Conservation (phyloP, 2,888 invertebrate genomes). For the Thalpophila matura region DNA sequence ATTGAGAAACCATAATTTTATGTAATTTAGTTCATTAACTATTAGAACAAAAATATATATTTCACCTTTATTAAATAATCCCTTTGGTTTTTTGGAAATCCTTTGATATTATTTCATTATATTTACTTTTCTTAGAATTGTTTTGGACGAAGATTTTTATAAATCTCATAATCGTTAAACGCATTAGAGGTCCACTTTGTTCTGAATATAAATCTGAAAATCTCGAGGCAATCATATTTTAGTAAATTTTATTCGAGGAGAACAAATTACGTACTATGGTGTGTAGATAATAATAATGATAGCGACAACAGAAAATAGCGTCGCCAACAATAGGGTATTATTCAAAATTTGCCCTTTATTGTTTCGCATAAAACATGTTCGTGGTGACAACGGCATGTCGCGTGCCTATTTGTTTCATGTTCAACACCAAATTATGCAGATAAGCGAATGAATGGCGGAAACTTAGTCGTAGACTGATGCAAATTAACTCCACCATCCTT, state of each 20-base stretch:
- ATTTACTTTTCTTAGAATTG: slow-evolving; percentile 40
- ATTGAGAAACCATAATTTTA: slow-evolving; percentile 34
- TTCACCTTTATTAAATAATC: slow-evolving; percentile 18
- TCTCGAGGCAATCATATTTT: slow-evolving; percentile 52
- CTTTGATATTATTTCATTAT: slow-evolving; percentile 52
- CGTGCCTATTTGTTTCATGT: slow-evolving; percentile 86
- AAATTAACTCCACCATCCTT: slow-evolving; percentile 85
- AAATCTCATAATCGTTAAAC: slow-evolving; percentile 57
- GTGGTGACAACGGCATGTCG: slow-evolving; percentile 81
- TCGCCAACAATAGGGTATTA: slow-evolving; percentile 82
- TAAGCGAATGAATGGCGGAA: slow-evolving; percentile 87
- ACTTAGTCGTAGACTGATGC: slow-evolving; percentile 85
- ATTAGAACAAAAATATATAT: slow-evolving; percentile 22
- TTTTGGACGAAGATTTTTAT: slow-evolving; percentile 34
- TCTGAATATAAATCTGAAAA: slow-evolving; percentile 52
- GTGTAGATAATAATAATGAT: slow-evolving; percentile 74
- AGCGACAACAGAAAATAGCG: slow-evolving; percentile 79
- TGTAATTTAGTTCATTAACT: slow-evolving; percentile 36
- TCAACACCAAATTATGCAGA: slow-evolving; percentile 88
- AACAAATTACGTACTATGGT: slow-evolving; percentile 65
- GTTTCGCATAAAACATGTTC: slow-evolving; percentile 86
- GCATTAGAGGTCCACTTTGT: slow-evolving; percentile 54
- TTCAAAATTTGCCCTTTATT: slow-evolving; percentile 87
- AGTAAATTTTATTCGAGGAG: slow-evolving; percentile 48
- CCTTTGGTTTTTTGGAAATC: slow-evolving; percentile 31